Evolutionary conservation across 2,888 invertebrate genomes (phyloP).

Genomic region (Galerucella pusilla): DNA sequence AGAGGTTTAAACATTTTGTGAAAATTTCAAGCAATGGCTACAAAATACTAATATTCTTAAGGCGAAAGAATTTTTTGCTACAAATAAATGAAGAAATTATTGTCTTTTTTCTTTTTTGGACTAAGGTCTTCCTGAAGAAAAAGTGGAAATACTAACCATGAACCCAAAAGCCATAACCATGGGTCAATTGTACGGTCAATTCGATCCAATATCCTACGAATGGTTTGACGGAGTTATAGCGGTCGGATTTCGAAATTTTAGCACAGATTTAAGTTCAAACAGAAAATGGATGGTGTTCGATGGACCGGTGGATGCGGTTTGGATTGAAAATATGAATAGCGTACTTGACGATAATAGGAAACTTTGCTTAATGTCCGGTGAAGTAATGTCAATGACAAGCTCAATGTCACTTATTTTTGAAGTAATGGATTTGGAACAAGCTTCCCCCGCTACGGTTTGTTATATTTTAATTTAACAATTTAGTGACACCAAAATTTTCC

Average conservation of each 20-base stretch:
- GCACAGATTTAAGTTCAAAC: slow-evolving; percentile 77
- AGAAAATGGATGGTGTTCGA: slow-evolving; percentile 94
- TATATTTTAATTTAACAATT: neutral
- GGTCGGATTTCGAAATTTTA: slow-evolving; percentile 81
- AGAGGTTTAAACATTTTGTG: no score
- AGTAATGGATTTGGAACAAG: slow-evolving; percentile 86
- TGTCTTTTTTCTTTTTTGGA: neutral
- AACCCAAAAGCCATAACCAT: slow-evolving; percentile 95
- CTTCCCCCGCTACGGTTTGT: slow-evolving; percentile 84
- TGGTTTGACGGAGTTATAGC: slow-evolving; percentile 91
- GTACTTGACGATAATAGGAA: slow-evolving; percentile 90
- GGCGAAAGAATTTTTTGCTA: neutral
- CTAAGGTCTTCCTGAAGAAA: slow-evolving; percentile 58
- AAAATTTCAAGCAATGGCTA: no score
- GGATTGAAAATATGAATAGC: slow-evolving; percentile 93
- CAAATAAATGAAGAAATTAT: neutral
- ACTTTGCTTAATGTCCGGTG: slow-evolving; percentile 87
- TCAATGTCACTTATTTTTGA: slow-evolving; percentile 91
- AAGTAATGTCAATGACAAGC: slow-evolving; percentile 84
- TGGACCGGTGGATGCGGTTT: slow-evolving; percentile 89
- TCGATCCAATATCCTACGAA: slow-evolving; percentile 89
- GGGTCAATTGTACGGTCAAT: slow-evolving; percentile 92
- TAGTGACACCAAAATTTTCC: neutral
- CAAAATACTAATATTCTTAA: neutral
- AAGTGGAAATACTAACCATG: slow-evolving; percentile 81